Evolutionary conservation across 1,140 invertebrate species (phyloP).

Genomic region (Proales similis): DNA sequence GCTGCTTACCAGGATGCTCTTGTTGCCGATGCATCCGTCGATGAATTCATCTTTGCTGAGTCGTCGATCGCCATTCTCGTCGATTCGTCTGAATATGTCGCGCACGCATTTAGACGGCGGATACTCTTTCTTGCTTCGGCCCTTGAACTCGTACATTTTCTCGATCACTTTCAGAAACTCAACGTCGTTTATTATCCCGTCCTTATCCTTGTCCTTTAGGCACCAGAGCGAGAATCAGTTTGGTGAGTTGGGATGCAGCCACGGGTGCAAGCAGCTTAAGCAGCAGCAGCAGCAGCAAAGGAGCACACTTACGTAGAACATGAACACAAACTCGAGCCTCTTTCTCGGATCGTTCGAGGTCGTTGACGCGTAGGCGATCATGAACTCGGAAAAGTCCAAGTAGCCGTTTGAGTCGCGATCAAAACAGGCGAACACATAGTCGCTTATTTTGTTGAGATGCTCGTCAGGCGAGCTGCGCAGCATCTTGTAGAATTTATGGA

Average conservation of each 20-base stretch:
- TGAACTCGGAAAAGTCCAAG: conserved; percentile 34
- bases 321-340: conserved; percentile 34
- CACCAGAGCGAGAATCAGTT: no score
- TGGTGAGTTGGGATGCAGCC: no score
- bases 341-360: conserved; percentile 14
- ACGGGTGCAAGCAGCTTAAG: background rate
- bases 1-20: conserved; percentile 19
- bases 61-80: conserved; percentile 29
- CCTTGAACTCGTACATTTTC: conserved; percentile 35
- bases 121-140: conserved; percentile 35
- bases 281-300: background rate
- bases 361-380: conserved; percentile 28
- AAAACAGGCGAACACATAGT: conserved; percentile 34
- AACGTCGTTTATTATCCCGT: conserved; percentile 33
- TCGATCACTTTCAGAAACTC: conserved; percentile 34
- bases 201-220: conserved; percentile 27
- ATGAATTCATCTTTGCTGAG: conserved; percentile 38
- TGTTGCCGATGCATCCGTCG: conserved; percentile 32
- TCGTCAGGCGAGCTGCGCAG: conserved; percentile 9
- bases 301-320: conserved; percentile 18
- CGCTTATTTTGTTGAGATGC: conserved; percentile 27
- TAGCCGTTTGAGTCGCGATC: conserved; percentile 35
- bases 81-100: conserved; percentile 34
- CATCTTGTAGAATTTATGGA: conserved; percentile 35
- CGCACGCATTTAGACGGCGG: conserved; percentile 28